Evolutionary conservation across 1,140 invertebrate species (phyloP).

Genomic region (Penaeus japonicus): DNA sequence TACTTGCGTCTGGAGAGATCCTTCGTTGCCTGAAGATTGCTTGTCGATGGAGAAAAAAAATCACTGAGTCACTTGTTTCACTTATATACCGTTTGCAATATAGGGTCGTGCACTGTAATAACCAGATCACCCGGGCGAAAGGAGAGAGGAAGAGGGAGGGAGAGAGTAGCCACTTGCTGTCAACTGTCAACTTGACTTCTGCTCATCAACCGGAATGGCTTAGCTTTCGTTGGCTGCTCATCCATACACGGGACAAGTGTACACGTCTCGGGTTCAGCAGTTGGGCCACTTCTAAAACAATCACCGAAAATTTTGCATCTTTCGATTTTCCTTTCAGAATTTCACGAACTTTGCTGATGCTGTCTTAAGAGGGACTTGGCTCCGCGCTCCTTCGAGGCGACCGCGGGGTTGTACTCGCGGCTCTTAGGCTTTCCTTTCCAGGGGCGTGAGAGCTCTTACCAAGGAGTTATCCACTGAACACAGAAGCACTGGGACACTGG

Average conservation of each 20-base stretch:
- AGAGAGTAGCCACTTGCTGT: slow-evolving; percentile 6
- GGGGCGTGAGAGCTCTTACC: slow-evolving; percentile 14
- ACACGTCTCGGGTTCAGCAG: background rate
- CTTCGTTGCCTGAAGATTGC: no score
- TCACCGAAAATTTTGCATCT: no score
- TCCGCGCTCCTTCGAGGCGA: no score
- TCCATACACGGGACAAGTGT: slow-evolving; percentile 26
- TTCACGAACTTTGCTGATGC: no score
- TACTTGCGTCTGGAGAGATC: no score
- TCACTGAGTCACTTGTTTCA: no score
- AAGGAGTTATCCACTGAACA: slow-evolving; percentile 24
- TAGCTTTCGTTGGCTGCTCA: slow-evolving; percentile 19
- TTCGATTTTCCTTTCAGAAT: no score
- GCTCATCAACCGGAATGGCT: slow-evolving; percentile 25
- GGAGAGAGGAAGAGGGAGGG: background rate
- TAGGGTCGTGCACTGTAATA: slow-evolving; percentile 15
- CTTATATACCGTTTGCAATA: background rate
- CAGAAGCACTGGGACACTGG: slow-evolving; percentile 36
- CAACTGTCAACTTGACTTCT: background rate
- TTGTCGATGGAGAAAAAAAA: no score
- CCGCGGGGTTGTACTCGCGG: background rate
- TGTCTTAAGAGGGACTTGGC: no score
- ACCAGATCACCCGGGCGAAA: background rate
- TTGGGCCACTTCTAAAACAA: no score
- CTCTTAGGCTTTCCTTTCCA: background rate